Evolutionary conservation across 2,113 vertebrate genomes (phyloP), one percentile per base, ranked within the genome.

Genomic region (Copsychus sechellarum): DNA sequence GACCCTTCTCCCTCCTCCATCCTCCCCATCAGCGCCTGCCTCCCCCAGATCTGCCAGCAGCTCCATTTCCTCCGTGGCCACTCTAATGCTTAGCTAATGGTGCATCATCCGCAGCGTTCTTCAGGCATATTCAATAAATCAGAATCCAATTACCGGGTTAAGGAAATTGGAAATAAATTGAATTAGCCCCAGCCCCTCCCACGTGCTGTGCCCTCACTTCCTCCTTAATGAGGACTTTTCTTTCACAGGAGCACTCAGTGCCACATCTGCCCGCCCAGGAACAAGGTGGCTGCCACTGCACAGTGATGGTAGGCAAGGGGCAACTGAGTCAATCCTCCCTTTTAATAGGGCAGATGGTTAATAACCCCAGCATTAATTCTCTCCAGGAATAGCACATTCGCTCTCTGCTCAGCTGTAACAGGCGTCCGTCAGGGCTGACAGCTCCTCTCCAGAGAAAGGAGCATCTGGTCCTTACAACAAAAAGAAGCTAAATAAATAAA

Each of bases 101-200:
- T n/a, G 76, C 90, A 81, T 90, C 90, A 88, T 91, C 90, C 23
- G 2, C 82, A 92, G 78, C 62, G 1, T 42, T 86, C 82, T 93
- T 92, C 89, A 94, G 97, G 93, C 14, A 67, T 66, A 80, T 91
- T 93, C 97, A 96, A 96, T 98, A 97, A 96, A 98, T 98, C 97
- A 97, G 96, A 98, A 97, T 95, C 96, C 97, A 97, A 97, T 98
- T 97, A 98, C 90, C 4, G 36, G 81, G 89, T 94, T 96, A 95
- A 96, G 97, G 97, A 98, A 97, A 97, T 86, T 92, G 95, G 96
- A 97, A 98, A 96, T 88, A 98, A 97, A 97, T 92, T 94, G 96
- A 98, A 98, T 97, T 97, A 98, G 96, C 91, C 91, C 86, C 72
- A 92, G 90, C 95, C 96, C 96, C 92, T 97, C 97, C 96, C 89